Base-by-base conservation (phyloP, 2,113 vertebrate species). In the Cromileptes altivelis region DNA sequence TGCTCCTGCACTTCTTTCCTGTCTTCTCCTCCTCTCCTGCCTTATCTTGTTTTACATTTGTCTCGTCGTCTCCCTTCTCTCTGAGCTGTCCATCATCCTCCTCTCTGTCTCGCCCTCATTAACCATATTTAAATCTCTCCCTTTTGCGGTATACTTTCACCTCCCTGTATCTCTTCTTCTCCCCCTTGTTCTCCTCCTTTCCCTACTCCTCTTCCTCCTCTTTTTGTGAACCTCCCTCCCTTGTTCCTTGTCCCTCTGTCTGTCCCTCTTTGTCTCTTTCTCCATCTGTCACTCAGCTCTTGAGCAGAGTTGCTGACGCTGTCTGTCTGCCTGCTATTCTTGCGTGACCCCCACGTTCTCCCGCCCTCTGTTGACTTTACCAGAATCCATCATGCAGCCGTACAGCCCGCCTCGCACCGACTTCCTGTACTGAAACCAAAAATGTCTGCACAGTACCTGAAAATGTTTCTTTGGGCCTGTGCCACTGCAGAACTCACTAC, bases 321-420 rank as follows among this genome's bases (percentile, higher is more conserved):
- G 52, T 88, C 60, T 45, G 78, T 80, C 84, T 80, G 67, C 45
- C 47, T 82, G 56, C 84, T 88, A 62, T 83, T 87, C 71, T 62
- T 67, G 63, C 58, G 11, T 73, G 83, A 68, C 70, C 70, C 73
- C 74, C 78, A 11, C 33, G n/a, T 52, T 73, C 73, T 58, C 45
- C 65, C 13, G 3, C 45, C 49, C 25, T 49, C 49, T 84, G 82
- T 87, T 85, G 52, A 57, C 62, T 82, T 85, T 64, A 75, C 74
- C 77, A 57, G 18, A 75, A 70, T 79, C 45, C 27, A 53, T 60
- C 78, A 45, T 67, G n/a, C 30, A 18, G 68, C 69, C 1, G 58
- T 40, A 21, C 57, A 33, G 65, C 60, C 57, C 9, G 49, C 53
- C 52, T 56, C 17, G 1, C 47, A 2, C 53, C 1, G 27, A 13